Conservation (phyloP, 2,797 vertebrate species). For the Saxicola maurus region DNA sequence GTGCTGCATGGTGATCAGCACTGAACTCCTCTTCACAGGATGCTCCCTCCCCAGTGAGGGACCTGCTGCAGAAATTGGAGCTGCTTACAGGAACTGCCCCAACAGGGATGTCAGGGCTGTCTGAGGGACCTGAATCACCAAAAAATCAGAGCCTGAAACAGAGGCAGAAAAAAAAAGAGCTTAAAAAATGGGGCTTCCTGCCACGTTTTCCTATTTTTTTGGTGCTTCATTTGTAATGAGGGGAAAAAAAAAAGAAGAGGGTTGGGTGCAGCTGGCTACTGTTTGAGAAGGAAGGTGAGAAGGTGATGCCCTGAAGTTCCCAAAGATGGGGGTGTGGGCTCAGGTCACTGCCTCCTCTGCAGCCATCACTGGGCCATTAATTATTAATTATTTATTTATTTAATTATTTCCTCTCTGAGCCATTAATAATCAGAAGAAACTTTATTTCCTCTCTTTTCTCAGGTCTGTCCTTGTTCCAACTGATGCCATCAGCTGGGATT, state of each 20-base stretch:
- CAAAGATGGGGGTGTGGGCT: accelerated
- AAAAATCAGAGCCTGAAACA: background rate
- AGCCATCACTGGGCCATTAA: background rate
- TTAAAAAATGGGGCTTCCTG: background rate
- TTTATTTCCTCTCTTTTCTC: background rate
- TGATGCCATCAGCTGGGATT: background rate
- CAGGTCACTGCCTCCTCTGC: background rate
- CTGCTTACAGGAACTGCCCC: background rate
- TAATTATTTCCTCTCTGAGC: background rate
- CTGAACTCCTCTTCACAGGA: background rate
- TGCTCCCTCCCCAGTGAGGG: background rate
- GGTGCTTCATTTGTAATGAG: background rate
- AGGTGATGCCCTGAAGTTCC: background rate
- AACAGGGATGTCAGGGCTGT: background rate
- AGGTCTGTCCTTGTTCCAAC: background rate
- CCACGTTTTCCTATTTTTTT: background rate
- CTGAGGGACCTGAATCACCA: background rate
- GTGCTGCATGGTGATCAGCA: background rate
- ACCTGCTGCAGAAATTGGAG: background rate
- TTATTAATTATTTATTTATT: too few species aligned
- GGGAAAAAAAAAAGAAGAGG: too few species aligned
- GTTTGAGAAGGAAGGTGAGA: background rate
- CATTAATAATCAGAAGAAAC: background rate
- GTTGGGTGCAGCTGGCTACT: background rate
- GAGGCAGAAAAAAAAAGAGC: background rate